These are phyloP conservation scores for Eulemur macaco DNA, from an alignment of 2,113 vertebrate genomes.

Conservation along the genomic window DNA sequence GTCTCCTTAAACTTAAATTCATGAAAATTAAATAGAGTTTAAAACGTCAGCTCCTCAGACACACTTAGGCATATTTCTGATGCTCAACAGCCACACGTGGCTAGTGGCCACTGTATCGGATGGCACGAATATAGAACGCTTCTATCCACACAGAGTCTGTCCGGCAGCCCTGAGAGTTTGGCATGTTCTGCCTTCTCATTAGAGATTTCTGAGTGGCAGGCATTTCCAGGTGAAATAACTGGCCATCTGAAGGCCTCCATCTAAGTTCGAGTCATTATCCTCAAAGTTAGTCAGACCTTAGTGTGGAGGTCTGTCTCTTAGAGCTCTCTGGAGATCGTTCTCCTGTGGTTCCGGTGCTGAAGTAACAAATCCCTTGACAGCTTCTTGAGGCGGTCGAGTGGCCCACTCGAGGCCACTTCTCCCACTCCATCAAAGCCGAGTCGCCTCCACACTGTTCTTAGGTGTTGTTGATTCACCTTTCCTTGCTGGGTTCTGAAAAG, in stretches of 20 bases:
- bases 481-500: not conserved
- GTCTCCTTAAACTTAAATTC: not conserved
- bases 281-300: not conserved
- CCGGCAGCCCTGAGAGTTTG: not conserved
- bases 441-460: too few relatives aligned
- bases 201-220: not conserved
- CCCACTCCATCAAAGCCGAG: not conserved
- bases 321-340: too few relatives aligned
- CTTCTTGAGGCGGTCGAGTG: rapidly evolving
- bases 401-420: not conserved
- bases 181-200: not conserved
- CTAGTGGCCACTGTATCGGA: not conserved
- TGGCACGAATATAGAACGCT: too few relatives aligned
- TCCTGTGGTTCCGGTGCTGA: not conserved
- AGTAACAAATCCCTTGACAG: not conserved
- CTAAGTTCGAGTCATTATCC: not conserved
- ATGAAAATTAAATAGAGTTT: not conserved
- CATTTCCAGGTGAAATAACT: not conserved
- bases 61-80: not conserved
- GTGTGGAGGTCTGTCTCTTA: rapidly evolving
- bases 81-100: not conserved
- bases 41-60: not conserved
- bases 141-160: not conserved
- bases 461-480: not conserved
- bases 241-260: not conserved